Conservation (phyloP, 92 coral and sea anemone species). For the Porites divaricata region DNA sequence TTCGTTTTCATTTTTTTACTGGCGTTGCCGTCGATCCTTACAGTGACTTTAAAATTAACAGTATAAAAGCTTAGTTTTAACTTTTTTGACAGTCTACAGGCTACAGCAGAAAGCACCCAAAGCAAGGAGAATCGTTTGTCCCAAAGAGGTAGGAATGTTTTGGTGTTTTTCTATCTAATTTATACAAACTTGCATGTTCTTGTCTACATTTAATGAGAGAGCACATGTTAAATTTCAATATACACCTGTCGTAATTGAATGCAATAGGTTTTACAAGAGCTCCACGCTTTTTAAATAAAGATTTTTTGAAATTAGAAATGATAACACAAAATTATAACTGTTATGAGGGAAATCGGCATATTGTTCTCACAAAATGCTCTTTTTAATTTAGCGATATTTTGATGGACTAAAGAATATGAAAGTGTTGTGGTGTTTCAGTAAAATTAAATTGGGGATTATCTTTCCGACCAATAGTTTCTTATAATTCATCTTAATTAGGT, state of each 20-base stretch:
- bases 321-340: neutral
- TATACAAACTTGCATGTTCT: too few species aligned
- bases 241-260: slow-evolving; percentile 26
- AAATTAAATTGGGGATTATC: neutral
- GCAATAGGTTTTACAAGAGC: neutral
- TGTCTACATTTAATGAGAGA: neutral
- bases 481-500: neutral
- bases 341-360: neutral
- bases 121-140: slow-evolving; percentile 82
- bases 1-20: neutral
- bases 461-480: neutral
- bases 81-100: slow-evolving; percentile 73
- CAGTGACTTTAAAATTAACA: neutral
- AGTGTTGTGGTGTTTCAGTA: neutral
- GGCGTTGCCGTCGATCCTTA: neutral
- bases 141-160: slow-evolving; percentile 70
- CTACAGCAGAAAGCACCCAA: slow-evolving; percentile 94
- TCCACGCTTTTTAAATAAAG: neutral
- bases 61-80: neutral
- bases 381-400: neutral
- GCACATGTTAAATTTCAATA: neutral
- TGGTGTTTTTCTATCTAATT: too few species aligned
- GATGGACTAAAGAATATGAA: neutral
- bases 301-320: neutral
- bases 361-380: neutral